These are phyloP conservation scores for Sisor rabdophorus DNA, from an alignment of 2,113 vertebrate genomes.

Conservation along the genomic window DNA sequence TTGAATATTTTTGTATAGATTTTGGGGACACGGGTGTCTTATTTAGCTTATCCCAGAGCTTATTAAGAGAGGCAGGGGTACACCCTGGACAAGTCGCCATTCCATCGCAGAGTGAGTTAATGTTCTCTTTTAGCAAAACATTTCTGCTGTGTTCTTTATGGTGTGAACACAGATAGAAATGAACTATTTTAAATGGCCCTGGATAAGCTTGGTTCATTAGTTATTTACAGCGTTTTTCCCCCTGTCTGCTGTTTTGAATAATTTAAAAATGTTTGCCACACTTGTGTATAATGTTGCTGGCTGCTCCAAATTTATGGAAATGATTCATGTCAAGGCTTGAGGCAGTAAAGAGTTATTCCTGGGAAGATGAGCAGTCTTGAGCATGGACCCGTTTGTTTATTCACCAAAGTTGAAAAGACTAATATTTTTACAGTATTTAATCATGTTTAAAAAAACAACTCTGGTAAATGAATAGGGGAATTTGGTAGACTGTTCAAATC, in stretches of 20 bases:
- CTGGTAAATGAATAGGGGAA: neutral
- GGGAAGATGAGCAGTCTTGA: constrained; percentile 2
- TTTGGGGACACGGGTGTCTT: no score
- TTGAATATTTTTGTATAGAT: no score
- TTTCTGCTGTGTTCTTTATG: constrained; percentile 20
- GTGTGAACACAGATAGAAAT: neutral
- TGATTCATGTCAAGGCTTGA: constrained; percentile 17
- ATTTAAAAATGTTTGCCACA: constrained; percentile 27
- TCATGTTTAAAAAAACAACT: neutral
- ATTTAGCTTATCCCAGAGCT: no score
- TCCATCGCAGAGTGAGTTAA: no score
- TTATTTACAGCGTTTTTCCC: constrained; percentile 32
- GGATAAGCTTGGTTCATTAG: constrained; percentile 27
- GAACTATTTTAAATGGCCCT: constrained; percentile 1
- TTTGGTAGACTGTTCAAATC: neutral
- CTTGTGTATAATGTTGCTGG: constrained; percentile 30
- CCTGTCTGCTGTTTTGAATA: constrained; percentile 31
- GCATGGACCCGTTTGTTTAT: constrained; percentile 7
- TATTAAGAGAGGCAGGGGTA: no score
- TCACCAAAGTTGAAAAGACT: neutral
- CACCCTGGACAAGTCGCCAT: no score
- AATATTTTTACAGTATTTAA: neutral
- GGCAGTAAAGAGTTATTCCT: constrained; percentile 8
- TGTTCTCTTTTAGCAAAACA: neutral
- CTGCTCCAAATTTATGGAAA: constrained; percentile 32